A percentile compares a stretch with the other conserved stretches of the same genome.
These are phyloP conservation scores for Mormyrus lacerda DNA, from an alignment of 2,113 vertebrate species.

Conservation along the genomic window DNA sequence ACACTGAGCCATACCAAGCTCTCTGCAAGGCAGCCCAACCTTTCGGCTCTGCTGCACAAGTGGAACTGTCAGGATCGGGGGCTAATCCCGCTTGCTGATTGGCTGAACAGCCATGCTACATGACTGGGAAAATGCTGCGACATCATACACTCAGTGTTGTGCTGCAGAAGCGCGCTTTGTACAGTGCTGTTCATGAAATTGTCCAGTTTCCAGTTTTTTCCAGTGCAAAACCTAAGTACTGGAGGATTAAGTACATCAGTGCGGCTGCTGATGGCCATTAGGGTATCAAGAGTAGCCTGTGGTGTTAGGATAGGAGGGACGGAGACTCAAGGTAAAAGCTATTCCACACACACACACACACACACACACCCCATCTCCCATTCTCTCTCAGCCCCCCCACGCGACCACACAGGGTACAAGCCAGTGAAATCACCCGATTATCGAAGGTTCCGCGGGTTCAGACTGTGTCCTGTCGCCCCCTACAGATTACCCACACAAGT, in stretches of 20 bases:
- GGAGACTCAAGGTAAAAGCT: not conserved
- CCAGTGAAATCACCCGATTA: not conserved
- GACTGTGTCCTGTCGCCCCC: not conserved
- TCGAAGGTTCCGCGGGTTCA: not conserved
- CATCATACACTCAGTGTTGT: not conserved
- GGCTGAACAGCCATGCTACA: not conserved
- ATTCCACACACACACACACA: not conserved
- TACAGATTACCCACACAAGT: slow-evolving; percentile 59
- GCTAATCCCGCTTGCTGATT: not conserved
- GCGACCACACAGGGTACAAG: not conserved
- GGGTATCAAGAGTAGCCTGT: not conserved
- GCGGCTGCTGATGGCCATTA: not conserved
- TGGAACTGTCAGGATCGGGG: not conserved
- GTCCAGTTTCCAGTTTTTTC: not conserved
- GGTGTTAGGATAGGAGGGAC: not conserved
- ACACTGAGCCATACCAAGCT: not conserved
- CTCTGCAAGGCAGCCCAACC: not conserved
- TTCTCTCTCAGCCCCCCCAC: not conserved
- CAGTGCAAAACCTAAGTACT: not conserved
- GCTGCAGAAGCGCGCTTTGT: not conserved
- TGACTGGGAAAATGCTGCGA: not conserved
- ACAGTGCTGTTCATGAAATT: not conserved
- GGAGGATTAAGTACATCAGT: not conserved
- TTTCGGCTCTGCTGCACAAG: not conserved
- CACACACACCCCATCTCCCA: not conserved